phyloP scores from a whole-genome alignment of 2,113 vertebrate species.

The Parus major region DNA sequence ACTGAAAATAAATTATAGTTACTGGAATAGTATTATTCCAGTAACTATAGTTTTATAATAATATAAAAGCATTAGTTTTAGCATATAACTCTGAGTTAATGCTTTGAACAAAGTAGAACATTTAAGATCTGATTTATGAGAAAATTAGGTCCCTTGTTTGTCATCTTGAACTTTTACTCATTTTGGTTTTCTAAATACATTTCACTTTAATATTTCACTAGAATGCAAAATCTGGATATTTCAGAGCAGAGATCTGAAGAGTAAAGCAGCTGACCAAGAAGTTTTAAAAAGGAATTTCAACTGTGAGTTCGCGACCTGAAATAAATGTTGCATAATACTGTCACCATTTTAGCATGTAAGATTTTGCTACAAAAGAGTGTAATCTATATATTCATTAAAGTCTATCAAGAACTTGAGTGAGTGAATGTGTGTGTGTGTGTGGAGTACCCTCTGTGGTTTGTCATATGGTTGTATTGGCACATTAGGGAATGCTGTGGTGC shows the following conservation, averaged over 20 bases:
- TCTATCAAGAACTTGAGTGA: not conserved
- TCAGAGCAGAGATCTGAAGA: not conserved
- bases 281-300: not conserved
- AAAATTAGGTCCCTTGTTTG: not conserved
- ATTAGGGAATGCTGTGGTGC: not conserved
- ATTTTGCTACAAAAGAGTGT: not conserved
- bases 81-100: not conserved
- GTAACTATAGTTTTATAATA: too few relatives aligned
- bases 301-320: not conserved
- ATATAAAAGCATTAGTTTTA: not conserved
- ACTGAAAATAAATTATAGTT: not conserved
- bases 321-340: not conserved
- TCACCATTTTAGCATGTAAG: not conserved
- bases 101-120: not conserved
- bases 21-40: not conserved
- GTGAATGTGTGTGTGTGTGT: not conserved
- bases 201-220: not conserved
- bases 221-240: not conserved
- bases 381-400: slow-evolving; percentile 34
- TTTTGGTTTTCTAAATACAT: not conserved
- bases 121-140: not conserved
- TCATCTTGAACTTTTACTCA: not conserved
- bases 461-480: not conserved
- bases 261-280: not conserved
- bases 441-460: not conserved